A percentile compares a stretch with the other conserved stretches of the same genome.
These are phyloP conservation scores for Ceratosolen solmsi DNA, from an alignment of 1,140 invertebrate genomes.

Conservation along the genomic window DNA sequence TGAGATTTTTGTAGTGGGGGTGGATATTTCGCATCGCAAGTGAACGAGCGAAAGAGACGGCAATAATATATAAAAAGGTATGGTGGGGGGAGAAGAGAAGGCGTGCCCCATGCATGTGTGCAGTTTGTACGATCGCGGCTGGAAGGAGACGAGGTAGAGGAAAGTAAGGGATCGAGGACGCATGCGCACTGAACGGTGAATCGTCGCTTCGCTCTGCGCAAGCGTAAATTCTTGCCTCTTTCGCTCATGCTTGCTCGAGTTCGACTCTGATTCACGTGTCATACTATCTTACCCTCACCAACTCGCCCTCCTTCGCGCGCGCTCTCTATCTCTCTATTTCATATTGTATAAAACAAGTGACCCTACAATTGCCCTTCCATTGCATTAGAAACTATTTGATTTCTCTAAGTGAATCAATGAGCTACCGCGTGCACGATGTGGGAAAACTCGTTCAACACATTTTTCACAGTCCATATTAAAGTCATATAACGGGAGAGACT, in stretches of 20 bases:
- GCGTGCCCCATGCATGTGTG: constrained; percentile 40
- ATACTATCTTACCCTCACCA: background rate
- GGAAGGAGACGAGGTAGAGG: background rate
- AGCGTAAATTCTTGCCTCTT: constrained; percentile 28
- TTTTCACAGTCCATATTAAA: background rate
- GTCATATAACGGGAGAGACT: background rate
- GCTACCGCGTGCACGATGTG: no score
- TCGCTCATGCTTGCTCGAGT: background rate
- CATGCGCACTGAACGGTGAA: constrained; percentile 53
- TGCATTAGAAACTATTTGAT: background rate
- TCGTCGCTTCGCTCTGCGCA: constrained; percentile 41
- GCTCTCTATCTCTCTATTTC: background rate
- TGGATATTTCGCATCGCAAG: background rate
- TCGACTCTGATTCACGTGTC: constrained; percentile 17
- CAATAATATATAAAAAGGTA: background rate
- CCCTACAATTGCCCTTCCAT: no score
- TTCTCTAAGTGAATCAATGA: background rate
- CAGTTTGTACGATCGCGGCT: background rate
- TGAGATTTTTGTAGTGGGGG: constrained; percentile 19
- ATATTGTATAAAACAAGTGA: background rate
- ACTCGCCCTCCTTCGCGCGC: background rate
- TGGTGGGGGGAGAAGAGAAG: background rate
- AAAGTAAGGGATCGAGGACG: constrained; percentile 40
- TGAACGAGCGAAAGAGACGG: constrained; percentile 5
- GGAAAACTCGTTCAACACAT: background rate